These are phyloP conservation scores for Pteronura brasiliensis DNA, from an alignment of 2,113 vertebrate species.

Conservation along the genomic window DNA sequence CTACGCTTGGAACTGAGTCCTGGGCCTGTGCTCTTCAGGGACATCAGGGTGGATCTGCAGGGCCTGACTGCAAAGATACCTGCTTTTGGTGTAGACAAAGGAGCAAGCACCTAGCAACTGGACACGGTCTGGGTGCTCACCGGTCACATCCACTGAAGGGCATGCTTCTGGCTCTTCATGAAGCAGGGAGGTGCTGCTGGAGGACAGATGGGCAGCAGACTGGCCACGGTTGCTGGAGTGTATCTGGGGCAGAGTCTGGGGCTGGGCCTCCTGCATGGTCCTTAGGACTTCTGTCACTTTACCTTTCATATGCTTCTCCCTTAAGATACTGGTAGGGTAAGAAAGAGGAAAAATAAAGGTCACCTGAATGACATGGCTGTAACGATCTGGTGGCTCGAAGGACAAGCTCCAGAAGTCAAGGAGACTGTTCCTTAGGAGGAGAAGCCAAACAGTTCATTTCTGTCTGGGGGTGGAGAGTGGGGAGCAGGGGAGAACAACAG, in stretches of 20 bases:
- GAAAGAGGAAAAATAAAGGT: neutral
- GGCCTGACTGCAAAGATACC: neutral
- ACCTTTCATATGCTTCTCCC: constrained; percentile 88
- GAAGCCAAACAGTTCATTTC: neutral
- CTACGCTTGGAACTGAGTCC: neutral
- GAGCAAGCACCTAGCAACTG: neutral
- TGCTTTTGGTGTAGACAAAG: neutral
- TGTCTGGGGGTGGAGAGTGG: neutral
- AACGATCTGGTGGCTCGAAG: neutral
- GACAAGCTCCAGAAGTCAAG: neutral
- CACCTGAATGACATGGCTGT: neutral
- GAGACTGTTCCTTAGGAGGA: neutral
- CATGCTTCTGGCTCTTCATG: constrained; percentile 82
- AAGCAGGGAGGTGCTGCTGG: constrained; percentile 82
- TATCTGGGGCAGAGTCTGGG: constrained; percentile 69
- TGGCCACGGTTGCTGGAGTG: constrained; percentile 81
- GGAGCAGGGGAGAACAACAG: neutral
- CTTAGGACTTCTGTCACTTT: constrained; percentile 86
- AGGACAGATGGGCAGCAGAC: constrained; percentile 82
- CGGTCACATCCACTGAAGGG: constrained; percentile 80
- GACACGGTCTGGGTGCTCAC: constrained; percentile 74
- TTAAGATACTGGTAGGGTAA: constrained; percentile 82
- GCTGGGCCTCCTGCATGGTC: constrained; percentile 82
- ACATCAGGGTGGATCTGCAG: neutral
- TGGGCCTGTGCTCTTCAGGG: neutral